Base-by-base conservation (phyloP, 2,888 invertebrate species). In the Volucella inanis region DNA sequence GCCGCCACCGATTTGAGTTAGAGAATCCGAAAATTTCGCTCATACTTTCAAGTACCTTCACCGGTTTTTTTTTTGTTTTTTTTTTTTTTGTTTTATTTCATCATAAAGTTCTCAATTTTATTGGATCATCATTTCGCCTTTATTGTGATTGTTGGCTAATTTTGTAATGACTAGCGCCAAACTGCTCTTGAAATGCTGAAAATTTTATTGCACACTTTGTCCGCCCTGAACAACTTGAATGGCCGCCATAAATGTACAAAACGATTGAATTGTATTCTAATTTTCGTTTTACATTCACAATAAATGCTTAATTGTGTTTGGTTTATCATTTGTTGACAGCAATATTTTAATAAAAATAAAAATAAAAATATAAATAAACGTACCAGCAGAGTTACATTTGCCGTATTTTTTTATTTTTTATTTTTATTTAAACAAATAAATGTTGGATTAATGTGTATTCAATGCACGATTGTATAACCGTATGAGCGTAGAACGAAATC, bases 241-340 rank as follows among this genome's bases (percentile, higher is more conserved):
- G 65, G 75, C 75, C 9, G 67, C 45, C 76, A 76, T 76, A 76
- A 76, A 76, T 61, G 76, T 76, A 68, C 68, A 68, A 68, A 67
- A 31, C 68, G 76, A 76, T 76, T 76, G 67, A 76, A 76, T 76
- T 76, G 67, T 76, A 76, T 76, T 76, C 67, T 76, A 76, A 76
- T 68, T 76, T 68, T 61, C 67, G 68, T 68, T 76, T 76, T 68
- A 76, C 76, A 68, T 76, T 68, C 67, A 67, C 59, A 68, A 76
- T 76, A 76, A 76, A 76, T 45, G 52, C n/a, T 15, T 68, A 76
- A 76, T 76, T 76, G 67, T 75, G 64, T 76, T 68, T 68, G 61
- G 59, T 76, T 76, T 76, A 67, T 76, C 75, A 67, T 68, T 61
- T 62, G 77, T 70, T 70, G 77, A 77, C 70, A 70, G 68, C 49